Evolutionary conservation across 2,888 invertebrate genomes (phyloP).

Genomic region (Apamea epomidion): DNA sequence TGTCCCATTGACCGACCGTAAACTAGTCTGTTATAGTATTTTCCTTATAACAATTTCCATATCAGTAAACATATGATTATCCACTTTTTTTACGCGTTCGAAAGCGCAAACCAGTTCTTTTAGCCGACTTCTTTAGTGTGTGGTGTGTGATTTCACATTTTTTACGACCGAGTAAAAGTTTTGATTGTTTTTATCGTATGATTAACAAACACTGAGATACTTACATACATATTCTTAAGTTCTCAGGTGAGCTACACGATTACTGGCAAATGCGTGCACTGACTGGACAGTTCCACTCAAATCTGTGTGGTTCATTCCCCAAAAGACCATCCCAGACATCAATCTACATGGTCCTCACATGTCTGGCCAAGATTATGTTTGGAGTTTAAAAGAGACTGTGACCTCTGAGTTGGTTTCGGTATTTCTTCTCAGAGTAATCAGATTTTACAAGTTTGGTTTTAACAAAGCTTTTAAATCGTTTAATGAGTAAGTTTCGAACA

Average conservation of each 20-base stretch:
- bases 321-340: not conserved
- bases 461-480: no score
- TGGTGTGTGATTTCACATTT: constrained; percentile 45
- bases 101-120: constrained; percentile 46
- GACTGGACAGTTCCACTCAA: not conserved
- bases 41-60: not conserved
- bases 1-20: not conserved
- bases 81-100: constrained; percentile 18
- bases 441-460: not conserved
- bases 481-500: no score
- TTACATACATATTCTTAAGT: not conserved
- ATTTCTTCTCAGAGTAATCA: not conserved
- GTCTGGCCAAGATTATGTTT: not conserved
- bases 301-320: not conserved
- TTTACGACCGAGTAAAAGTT: constrained; percentile 48
- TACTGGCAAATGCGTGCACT: not conserved
- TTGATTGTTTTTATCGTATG: constrained; percentile 1
- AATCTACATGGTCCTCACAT: not conserved
- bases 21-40: not conserved
- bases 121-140: constrained; percentile 16
- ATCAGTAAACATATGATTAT: constrained; percentile 29
- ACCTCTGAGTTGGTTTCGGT: not conserved
- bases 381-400: not conserved
- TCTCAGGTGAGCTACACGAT: not conserved
- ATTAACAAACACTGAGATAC: constrained; percentile 21